phyloP scores from a whole-genome alignment of 2,888 invertebrate species.

The Erebia palarica region DNA sequence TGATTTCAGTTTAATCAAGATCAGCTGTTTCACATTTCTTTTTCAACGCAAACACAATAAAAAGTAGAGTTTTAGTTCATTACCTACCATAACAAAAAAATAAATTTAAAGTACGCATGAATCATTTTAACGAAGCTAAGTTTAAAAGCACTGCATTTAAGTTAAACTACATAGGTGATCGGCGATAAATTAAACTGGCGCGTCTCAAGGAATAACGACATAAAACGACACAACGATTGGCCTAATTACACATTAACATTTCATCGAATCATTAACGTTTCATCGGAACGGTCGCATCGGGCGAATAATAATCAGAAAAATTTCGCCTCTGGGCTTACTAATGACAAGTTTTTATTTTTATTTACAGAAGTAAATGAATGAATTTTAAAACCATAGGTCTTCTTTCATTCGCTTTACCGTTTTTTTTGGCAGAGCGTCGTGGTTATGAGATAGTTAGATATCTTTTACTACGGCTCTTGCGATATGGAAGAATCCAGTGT shows the following conservation, averaged over 20 bases:
- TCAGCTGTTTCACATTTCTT: too few species aligned
- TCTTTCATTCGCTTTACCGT: too few species aligned
- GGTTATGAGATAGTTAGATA: too few species aligned
- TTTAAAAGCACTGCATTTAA: not conserved
- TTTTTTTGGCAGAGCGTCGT: too few species aligned
- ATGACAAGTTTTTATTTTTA: conserved; percentile 2
- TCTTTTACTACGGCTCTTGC: too few species aligned
- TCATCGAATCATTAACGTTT: conserved; percentile 41
- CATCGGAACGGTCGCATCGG: conserved; percentile 28
- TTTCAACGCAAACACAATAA: too few species aligned
- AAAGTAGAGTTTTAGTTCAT: not conserved
- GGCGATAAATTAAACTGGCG: conserved; percentile 44
- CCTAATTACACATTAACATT: conserved; percentile 55
- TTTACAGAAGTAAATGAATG: not conserved
- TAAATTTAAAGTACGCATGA: not conserved
- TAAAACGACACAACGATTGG: conserved; percentile 50
- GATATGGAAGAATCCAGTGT: too few species aligned
- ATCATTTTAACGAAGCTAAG: not conserved
- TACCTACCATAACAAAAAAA: not conserved
- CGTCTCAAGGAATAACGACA: conserved; percentile 47
- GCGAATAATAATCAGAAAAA: conserved; percentile 34
- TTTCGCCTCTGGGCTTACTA: conserved; percentile 2
- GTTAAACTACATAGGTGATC: conserved; percentile 17
- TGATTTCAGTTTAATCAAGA: too few species aligned
- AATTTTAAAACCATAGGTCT: not conserved